Evolutionary conservation across 2,888 invertebrate genomes (phyloP).

Genomic region (Erebia ligea): DNA sequence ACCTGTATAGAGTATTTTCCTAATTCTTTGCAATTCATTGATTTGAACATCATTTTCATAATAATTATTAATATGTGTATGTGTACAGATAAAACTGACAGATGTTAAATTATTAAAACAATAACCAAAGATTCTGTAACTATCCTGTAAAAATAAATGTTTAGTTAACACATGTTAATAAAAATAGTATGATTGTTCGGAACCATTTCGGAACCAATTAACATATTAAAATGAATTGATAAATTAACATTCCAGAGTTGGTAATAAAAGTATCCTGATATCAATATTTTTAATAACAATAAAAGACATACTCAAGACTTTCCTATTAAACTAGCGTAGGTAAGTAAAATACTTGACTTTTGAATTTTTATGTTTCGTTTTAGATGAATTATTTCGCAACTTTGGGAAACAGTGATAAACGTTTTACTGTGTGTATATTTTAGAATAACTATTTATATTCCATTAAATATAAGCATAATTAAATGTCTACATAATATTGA

Average conservation of each 20-base stretch:
- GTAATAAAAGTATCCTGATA: not conserved
- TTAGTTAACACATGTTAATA: not conserved
- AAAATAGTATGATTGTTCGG: not conserved
- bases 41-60: constrained; percentile 17
- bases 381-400: constrained; percentile 21
- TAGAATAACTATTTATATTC: constrained; percentile 66
- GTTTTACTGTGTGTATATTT: constrained; percentile 53
- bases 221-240: not conserved
- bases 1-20: constrained; percentile 55
- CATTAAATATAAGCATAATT: constrained; percentile 37
- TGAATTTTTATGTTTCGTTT: not conserved
- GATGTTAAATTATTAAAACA: constrained; percentile 25
- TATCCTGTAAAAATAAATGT: constrained; percentile 17
- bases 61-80: not conserved
- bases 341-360: not conserved
- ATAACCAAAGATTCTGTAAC: constrained; percentile 39
- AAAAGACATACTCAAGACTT: constrained; percentile 7
- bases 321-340: not conserved
- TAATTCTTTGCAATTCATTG: constrained; percentile 26
- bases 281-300: not conserved
- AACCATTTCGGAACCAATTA: not conserved
- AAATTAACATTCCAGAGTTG: constrained; percentile 13
- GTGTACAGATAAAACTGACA: constrained; percentile 27
- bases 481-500: constrained; percentile 11
- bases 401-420: constrained; percentile 43